Conservation (phyloP, 1,140 invertebrate genomes). For the Pogonomyrmex californicus region DNA sequence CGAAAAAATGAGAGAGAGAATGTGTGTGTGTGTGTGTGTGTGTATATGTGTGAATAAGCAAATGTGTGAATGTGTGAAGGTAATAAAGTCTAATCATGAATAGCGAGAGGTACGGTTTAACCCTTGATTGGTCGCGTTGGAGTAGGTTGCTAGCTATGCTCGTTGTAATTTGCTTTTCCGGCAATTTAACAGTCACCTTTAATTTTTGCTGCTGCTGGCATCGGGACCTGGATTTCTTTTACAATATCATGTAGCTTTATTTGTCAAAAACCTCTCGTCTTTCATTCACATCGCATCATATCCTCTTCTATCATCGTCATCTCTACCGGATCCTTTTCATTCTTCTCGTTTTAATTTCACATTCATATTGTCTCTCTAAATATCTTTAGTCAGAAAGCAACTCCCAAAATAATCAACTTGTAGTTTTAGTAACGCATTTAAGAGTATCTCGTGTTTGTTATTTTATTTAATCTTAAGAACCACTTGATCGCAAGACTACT, state of each 20-base stretch:
- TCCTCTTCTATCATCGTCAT: neutral
- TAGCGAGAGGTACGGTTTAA: slow-evolving; percentile 11
- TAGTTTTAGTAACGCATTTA: neutral
- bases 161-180: slow-evolving; percentile 7
- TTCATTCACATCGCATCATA: neutral
- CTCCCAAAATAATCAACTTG: neutral
- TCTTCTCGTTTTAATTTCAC: neutral
- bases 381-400: neutral
- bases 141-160: slow-evolving; percentile 6
- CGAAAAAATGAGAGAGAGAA: slow-evolving; percentile 60
- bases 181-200: slow-evolving; percentile 11
- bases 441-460: neutral
- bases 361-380: neutral
- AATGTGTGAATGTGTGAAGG: slow-evolving; percentile 19
- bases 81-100: neutral
- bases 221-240: neutral
- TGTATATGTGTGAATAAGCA: neutral
- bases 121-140: slow-evolving; percentile 61
- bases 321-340: neutral
- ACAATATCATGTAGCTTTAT: neutral
- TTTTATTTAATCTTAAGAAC: neutral
- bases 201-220: slow-evolving; percentile 2
- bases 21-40: neutral
- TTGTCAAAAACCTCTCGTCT: slow-evolving; percentile 1
- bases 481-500: slow-evolving; percentile 52